Conservation (phyloP, 2,113 vertebrate species). For the Anser brachyrhynchus region DNA sequence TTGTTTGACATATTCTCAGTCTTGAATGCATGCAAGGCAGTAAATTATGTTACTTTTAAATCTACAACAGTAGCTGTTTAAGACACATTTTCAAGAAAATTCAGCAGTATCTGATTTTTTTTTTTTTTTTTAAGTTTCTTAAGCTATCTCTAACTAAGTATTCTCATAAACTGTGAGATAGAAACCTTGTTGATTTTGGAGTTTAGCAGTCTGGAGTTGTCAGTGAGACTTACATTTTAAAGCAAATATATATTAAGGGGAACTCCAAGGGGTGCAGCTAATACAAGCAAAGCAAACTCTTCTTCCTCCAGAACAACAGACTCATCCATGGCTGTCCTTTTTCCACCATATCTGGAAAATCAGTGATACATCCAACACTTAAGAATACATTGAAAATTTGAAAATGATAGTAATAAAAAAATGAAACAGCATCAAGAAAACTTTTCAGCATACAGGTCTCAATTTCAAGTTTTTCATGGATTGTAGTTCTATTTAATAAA, state of each 20-base stretch:
- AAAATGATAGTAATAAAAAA: background rate
- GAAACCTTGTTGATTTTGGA: background rate
- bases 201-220: background rate
- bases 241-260: background rate
- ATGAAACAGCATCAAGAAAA: background rate
- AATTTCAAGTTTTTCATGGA: background rate
- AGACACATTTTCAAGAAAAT: background rate
- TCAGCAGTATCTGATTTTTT: background rate
- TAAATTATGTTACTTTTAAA: background rate
- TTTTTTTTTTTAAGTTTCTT: background rate
- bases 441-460: background rate
- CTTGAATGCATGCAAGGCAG: background rate
- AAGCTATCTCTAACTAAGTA: background rate
- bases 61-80: background rate
- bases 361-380: background rate
- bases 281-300: background rate
- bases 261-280: background rate
- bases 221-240: background rate
- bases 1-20: background rate
- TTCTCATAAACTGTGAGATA: background rate
- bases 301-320: background rate
- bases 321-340: background rate
- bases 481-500: background rate
- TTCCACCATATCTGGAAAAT: background rate
- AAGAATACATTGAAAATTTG: background rate